Conservation (phyloP, 2,797 vertebrate genomes). For the Alosa sapidissima region DNA sequence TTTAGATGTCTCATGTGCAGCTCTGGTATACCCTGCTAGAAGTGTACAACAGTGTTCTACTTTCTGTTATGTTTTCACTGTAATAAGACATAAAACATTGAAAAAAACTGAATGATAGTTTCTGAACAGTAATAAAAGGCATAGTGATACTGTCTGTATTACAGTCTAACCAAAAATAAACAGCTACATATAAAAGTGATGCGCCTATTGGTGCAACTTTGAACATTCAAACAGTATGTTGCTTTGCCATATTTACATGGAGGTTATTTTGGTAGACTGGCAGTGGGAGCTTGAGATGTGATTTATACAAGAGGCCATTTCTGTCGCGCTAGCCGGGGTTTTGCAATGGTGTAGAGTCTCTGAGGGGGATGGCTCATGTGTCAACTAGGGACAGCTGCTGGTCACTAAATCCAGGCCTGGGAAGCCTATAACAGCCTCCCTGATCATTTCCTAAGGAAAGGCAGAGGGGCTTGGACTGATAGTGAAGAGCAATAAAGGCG, state of each 20-base stretch:
- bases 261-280: slow-evolving; percentile 47
- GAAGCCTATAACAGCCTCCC: slow-evolving; percentile 43
- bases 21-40: background rate
- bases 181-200: background rate
- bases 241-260: slow-evolving; percentile 35
- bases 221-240: slow-evolving; percentile 20
- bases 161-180: background rate
- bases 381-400: slow-evolving; percentile 72
- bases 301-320: slow-evolving; percentile 64
- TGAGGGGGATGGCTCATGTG: slow-evolving; percentile 63
- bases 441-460: slow-evolving; percentile 28
- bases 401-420: slow-evolving; percentile 53
- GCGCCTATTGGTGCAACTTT: background rate
- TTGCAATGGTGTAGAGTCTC: slow-evolving; percentile 69
- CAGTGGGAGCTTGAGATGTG: slow-evolving; percentile 43
- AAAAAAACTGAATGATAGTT: too few species aligned
- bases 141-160: background rate
- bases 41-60: background rate
- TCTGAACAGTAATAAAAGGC: too few species aligned
- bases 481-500: slow-evolving; percentile 20
- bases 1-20: background rate
- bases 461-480: background rate
- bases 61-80: background rate
- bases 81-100: too few species aligned
- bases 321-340: slow-evolving; percentile 45